A percentile compares a stretch with the other conserved stretches of the same genome.
These are phyloP conservation scores for Tautogolabrus adspersus DNA, from an alignment of 2,113 vertebrate genomes.

Conservation along the genomic window DNA sequence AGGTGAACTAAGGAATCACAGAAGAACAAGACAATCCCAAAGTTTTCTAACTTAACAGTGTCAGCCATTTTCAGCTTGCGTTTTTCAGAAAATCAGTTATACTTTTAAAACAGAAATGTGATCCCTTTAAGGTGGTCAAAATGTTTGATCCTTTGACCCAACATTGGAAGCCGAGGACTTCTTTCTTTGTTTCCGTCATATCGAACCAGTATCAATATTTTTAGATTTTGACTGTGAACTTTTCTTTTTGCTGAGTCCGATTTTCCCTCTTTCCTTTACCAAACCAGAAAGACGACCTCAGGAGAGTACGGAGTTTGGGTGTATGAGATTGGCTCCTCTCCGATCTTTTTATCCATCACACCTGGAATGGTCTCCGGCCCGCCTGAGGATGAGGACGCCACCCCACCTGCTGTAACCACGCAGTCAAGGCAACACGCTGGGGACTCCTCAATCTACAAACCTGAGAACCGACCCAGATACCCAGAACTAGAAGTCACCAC, in stretches of 20 bases:
- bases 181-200: too few relatives aligned
- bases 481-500: not conserved
- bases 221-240: too few relatives aligned
- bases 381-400: conserved; percentile 27
- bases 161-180: too few relatives aligned
- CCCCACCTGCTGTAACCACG: not conserved
- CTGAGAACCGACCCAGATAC: conserved; percentile 35
- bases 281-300: conserved; percentile 87
- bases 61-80: too few relatives aligned
- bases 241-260: not conserved
- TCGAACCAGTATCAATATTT: too few relatives aligned
- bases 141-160: too few relatives aligned
- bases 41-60: too few relatives aligned
- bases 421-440: not conserved
- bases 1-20: too few relatives aligned
- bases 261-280: not conserved
- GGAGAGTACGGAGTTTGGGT: conserved; percentile 90
- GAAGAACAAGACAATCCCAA: too few relatives aligned
- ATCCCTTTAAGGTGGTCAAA: too few relatives aligned
- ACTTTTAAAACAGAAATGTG: too few relatives aligned
- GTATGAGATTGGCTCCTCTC: conserved; percentile 88
- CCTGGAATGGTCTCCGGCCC: conserved; percentile 58
- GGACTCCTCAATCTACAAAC: conserved; percentile 1
- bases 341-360: conserved; percentile 62
- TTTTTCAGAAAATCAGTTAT: too few relatives aligned